Base-by-base conservation (phyloP, 2,113 vertebrate genomes). In the Otus sunia region DNA sequence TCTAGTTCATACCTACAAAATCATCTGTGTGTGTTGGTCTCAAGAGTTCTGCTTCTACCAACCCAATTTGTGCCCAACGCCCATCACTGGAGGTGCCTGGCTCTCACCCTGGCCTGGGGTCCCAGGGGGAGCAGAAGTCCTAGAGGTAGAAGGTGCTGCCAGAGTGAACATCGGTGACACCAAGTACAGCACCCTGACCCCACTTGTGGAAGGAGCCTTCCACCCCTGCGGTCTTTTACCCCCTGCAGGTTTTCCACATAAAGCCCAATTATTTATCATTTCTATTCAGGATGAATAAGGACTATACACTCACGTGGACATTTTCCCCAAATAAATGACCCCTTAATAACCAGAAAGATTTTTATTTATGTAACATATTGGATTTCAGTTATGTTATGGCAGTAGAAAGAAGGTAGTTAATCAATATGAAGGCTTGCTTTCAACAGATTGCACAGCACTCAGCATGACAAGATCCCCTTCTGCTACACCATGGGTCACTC, bases 341-440 rank as follows among this genome's bases (percentile, higher is more conserved):
- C 90, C 63, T 86, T 96, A 97, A 97, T 94, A 95, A 97, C 92
- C 71, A 96, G 90, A 90, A 91, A 84, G 87, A 79, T 83, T 96
- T 97, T 95, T 97, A 94, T 96, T 97, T 96, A 95, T 96, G 91
- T 96, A 96, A 95, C 89, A 59, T 95, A 96, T 96, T 97, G 94
- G 93, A 96, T 97, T 96, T 97, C 94, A 95, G 93, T 96, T 96
- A 94, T 95, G 94, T 96, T 97, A 92, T 95, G 91, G 90, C 87
- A 96, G 94, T 36, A 94, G 94, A 95, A 91, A 96, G 94, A 80
- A 96, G 86, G 94, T 96, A 97, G 92, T 97, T 97, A 94, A 97
- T 97, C 95, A 97, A 92, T 90, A 96, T 97, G 97, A 97, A 97
- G 94, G 86, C 89, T 96, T 89, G 80, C 95, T 97, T 95, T 97